Evolutionary conservation across 1,140 invertebrate species (phyloP), one percentile per base, ranked within the genome.

Genomic region (Tachypleus tridentatus): DNA sequence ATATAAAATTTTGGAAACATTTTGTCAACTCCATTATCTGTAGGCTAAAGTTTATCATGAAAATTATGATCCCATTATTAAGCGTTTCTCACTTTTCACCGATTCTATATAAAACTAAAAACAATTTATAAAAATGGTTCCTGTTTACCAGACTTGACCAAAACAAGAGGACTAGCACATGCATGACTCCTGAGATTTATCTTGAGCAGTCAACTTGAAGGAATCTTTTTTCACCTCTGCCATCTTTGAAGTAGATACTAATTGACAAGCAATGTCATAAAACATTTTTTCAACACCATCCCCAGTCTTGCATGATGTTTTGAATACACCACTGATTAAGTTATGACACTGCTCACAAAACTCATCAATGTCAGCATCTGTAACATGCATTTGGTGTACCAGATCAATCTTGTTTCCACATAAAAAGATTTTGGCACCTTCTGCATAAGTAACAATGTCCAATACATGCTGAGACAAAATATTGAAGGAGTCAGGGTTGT

Each of bases 281-380:
- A 73, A 74, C 73, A 74, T 74, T 64, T 73, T 72, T 3, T 70
- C 65, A 0, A 74, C 64, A 47, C 71, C 70, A n/a, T 65, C 65
- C 49, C 71, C 71, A 0, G 73, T 89, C 79, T 92, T 94, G 73
- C 92, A 95, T 47, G 91, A 94, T 11, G 91, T 92, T 76, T 89
- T 91, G 74, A 92, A 96, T 49, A 87, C 88, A 61, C 85, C 87
- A 73, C 86, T 90, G 66, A 97, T 87, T 58, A 93, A 79, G 74
- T 91, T 91, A 73, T 93, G 90, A 76, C 92, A 95, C 76, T 95
- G 91, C 76, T 93, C 89, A 77, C 89, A 91, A 79, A 97, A 95
- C 64, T 83, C 84, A 77, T 93, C 91, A 76, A 96, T 89, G 74
- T 96, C 93, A 60, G 84, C 81, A 77, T 95, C 89, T 47, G 86